These are phyloP conservation scores for Laspeyria flexula DNA, from an alignment of 2,888 invertebrate genomes.

Conservation along the genomic window DNA sequence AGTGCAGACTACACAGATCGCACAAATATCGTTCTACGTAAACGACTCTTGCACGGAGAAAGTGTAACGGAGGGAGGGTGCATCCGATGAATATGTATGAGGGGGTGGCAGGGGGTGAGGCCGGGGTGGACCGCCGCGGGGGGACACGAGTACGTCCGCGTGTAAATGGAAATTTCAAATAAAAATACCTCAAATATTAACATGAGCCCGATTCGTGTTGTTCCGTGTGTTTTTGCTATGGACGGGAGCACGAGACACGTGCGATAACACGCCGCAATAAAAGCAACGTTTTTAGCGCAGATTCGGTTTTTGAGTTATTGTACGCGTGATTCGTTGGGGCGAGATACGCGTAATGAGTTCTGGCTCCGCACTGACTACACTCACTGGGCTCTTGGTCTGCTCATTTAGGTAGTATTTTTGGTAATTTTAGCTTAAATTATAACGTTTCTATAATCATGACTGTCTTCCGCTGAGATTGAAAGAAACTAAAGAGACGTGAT, in stretches of 20 bases:
- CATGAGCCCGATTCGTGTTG: slow-evolving; percentile 84
- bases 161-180: slow-evolving; percentile 87
- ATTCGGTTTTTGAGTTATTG: slow-evolving; percentile 54
- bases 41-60: slow-evolving; percentile 65
- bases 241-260: slow-evolving; percentile 67
- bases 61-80: slow-evolving; percentile 82
- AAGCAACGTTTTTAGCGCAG: slow-evolving; percentile 53
- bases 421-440: too few species aligned
- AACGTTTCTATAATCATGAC: too few species aligned
- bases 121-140: slow-evolving; percentile 29
- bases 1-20: slow-evolving; percentile 64
- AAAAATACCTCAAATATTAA: slow-evolving; percentile 86
- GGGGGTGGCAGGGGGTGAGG: slow-evolving; percentile 53
- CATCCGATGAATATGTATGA: slow-evolving; percentile 89
- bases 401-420: too few species aligned
- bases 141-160: slow-evolving; percentile 49
- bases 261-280: slow-evolving; percentile 67
- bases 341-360: not conserved
- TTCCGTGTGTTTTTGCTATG: slow-evolving; percentile 65
- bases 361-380: too few species aligned
- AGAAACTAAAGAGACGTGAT: too few species aligned
- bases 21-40: slow-evolving; percentile 59
- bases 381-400: too few species aligned
- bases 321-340: slow-evolving; percentile 35
- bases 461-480: too few species aligned